Base-by-base conservation (phyloP, 2,797 vertebrate genomes). In the Dallia pectoralis region DNA sequence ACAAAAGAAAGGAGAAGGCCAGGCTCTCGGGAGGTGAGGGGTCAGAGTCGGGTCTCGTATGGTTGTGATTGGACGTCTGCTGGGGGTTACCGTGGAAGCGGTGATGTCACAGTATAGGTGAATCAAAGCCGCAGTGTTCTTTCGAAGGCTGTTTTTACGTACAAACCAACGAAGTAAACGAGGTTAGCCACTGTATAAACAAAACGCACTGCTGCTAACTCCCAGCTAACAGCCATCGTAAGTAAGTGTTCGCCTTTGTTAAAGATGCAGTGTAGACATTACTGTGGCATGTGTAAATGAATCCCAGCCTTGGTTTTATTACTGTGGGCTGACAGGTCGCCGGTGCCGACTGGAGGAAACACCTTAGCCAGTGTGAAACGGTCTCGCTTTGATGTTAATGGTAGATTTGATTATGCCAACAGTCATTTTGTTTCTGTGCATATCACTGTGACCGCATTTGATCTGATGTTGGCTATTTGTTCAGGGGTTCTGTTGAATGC, bases 11-110 rank as follows among this genome's bases (percentile, higher is more conserved):
- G 86, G 95, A 96, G 84, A 97, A 97, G 84, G 93, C 94, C 73
- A 89, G 93, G 79, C 92, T 97, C 67, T 94, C 95, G 5, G 96
- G 96, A 87, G 96, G 95, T 97, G 89, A 94, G 89, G 80, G 0
- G 22, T 56, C 27, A 18, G 22, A n/a, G 1, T 27, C 14, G 29
- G 29, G 22, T 15, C 18, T 25, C 44, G 2, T 25, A 51, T 25
- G 3, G 59, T 32, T 84, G 48, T 77, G 30, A 69, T 75, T 62
- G 48, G 74, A 69, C 75, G 79, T 68, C 82, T 75, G 74, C 63
- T 67, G 79, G 77, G 71, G 4, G 15, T 74, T 67, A 66, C n/a
- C n/a, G 19, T 44, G 22, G 29, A 63, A 63, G 8, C 11, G 5
- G 7, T 9, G 40, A 62, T 14, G 59, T 62, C 40, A 44, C 40